phyloP scores from a whole-genome alignment of 2,888 invertebrate species.

The Diogma glabrata region DNA sequence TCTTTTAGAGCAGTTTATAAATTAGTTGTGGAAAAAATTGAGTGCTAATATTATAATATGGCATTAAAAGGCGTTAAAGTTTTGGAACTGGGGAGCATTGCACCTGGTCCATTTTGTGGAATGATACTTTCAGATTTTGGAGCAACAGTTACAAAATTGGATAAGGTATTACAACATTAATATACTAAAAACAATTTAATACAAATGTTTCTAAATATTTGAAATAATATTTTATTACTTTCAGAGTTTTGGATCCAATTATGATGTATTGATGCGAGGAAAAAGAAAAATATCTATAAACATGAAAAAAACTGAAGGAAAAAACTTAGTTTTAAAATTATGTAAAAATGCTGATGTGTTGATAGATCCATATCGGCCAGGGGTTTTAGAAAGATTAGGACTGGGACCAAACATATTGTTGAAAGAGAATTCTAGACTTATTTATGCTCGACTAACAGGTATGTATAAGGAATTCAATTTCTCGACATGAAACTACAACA shows the following conservation, averaged over 20 bases:
- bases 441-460: slow-evolving; percentile 87
- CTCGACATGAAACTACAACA: too few species aligned
- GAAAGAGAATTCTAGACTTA: slow-evolving; percentile 58
- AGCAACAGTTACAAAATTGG: slow-evolving; percentile 78
- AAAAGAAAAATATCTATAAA: slow-evolving; percentile 73
- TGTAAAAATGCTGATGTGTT: slow-evolving; percentile 70
- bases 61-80: slow-evolving; percentile 77
- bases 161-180: slow-evolving; percentile 63
- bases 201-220: too few species aligned
- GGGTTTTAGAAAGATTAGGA: slow-evolving; percentile 88
- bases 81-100: slow-evolving; percentile 87
- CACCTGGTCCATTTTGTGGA: slow-evolving; percentile 93
- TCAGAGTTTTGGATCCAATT: slow-evolving; percentile 39
- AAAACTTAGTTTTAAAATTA: slow-evolving; percentile 55
- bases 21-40: too few species aligned
- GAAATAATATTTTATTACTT: slow-evolving; percentile 1
- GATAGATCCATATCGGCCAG: slow-evolving; percentile 86
- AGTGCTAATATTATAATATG: too few species aligned
- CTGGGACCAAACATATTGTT: slow-evolving; percentile 68
- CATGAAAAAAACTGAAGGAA: slow-evolving; percentile 62
- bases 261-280: slow-evolving; percentile 65
- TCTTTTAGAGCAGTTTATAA: too few species aligned
- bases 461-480: too few species aligned
- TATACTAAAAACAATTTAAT: background rate
- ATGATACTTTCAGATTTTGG: slow-evolving; percentile 93